phyloP scores from a whole-genome alignment of 2,797 vertebrate genomes.

The Hephaestus fuliginosus region DNA sequence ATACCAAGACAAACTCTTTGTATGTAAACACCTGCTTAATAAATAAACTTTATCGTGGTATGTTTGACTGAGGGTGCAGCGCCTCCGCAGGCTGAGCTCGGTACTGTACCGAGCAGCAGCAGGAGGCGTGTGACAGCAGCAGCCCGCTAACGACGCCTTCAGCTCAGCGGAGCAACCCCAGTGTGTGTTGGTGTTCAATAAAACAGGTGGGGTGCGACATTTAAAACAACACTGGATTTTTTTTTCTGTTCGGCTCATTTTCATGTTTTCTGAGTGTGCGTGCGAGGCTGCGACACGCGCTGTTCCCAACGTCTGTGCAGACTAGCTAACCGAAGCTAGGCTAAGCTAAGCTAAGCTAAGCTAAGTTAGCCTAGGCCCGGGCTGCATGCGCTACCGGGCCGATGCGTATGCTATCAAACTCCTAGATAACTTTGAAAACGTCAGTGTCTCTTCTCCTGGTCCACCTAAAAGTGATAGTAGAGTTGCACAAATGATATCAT shows the following conservation, averaged over 20 bases:
- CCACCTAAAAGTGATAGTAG: fast-evolving
- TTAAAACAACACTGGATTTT: fast-evolving
- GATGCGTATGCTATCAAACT: constrained; percentile 19
- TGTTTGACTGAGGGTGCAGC: background rate
- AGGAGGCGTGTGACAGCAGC: constrained; percentile 58
- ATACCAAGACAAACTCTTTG: too few species aligned
- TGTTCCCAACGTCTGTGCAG: background rate
- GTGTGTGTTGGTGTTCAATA: constrained; percentile 65
- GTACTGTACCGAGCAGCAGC: constrained; percentile 6
- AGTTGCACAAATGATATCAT: fast-evolving
- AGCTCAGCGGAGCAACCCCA: constrained; percentile 47
- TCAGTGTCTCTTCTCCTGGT: background rate
- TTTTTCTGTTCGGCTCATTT: background rate
- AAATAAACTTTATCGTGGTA: too few species aligned
- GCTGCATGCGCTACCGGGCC: constrained; percentile 39
- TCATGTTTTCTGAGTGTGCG: background rate
- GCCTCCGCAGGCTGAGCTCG: background rate
- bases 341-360: constrained; percentile 54
- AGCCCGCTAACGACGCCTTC: constrained; percentile 18
- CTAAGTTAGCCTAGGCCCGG: constrained; percentile 55
- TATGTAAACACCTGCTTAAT: too few species aligned
- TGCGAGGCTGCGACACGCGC: too few species aligned
- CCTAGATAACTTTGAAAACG: constrained; percentile 13
- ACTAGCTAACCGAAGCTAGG: constrained; percentile 11
- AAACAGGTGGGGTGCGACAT: constrained; percentile 73